Evolutionary conservation across 2,888 invertebrate genomes (phyloP), one percentile per base, ranked within the genome.

Genomic region (Parnassius apollo): DNA sequence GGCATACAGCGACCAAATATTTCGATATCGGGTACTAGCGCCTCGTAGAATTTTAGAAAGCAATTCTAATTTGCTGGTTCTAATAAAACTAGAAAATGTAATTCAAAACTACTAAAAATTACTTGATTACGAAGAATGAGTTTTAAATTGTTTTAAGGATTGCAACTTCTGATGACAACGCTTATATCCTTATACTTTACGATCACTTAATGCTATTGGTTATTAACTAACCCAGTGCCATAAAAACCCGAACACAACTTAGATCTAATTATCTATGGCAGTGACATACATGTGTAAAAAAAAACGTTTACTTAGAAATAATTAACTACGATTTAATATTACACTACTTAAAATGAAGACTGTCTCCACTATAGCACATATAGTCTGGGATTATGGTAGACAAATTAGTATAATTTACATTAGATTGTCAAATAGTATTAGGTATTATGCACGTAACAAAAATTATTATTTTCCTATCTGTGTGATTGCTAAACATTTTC

Each of bases 1-100:
- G 76, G 76, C 80, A 85, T 86, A 85, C 83, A 85, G 85, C 85
- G 77, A 86, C 86, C 86, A 86, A 86, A 86, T 85, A 85, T 78
- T 75, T 75, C 73, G 68, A 44, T 62, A 59, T 60, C 64, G 64
- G 61, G 49, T 61, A 62, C 61, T 57, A 42, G 53, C 45, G 63
- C 63, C 63, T 59, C 22, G 18, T 35, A 56, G 45, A n/a, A 52
- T 42, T 51, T 46, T 22, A 35, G 49, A 49, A 54, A n/a, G 52
- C 42, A 18, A 42, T n/a, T 11, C 44, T 3, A 44, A 44, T 9
- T 44, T 44, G 9, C 11, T 44, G 44, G 44, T 44, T 11, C 44
- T 44, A 44, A 11, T 9, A 3, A 8, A 8, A 44, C 44, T 44
- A 44, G 44, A 44, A 11, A 35, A 35, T 35, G 4, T 35, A 35